Percentiles rank a stretch among this genome's conserved stretches.
Evolutionary conservation across 1,140 invertebrate species (phyloP).

Genomic region (Eulimnadia texana): DNA sequence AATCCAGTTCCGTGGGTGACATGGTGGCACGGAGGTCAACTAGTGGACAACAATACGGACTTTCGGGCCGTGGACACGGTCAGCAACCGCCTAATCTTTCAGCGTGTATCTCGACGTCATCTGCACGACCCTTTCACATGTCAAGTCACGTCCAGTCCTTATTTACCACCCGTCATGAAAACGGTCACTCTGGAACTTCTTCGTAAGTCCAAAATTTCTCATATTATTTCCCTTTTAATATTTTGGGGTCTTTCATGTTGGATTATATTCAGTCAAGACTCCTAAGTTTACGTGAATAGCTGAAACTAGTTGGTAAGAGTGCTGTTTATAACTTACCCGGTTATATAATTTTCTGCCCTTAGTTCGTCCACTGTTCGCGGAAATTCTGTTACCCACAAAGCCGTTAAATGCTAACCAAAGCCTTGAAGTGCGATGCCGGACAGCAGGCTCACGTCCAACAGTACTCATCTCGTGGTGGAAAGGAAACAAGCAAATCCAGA

Average conservation of each 20-base stretch:
- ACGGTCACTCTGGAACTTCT: conserved; percentile 12
- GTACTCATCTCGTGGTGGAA: conserved; percentile 61
- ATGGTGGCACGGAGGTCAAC: conserved; percentile 14
- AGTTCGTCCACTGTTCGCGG: conserved; percentile 5
- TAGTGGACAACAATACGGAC: conserved; percentile 14
- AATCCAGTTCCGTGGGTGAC: conserved; percentile 13
- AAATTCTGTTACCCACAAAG: conserved; percentile 24
- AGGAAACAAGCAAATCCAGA: conserved; percentile 49
- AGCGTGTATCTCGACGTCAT: conserved; percentile 4
- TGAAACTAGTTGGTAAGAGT: too few relatives aligned
- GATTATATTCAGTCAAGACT: too few relatives aligned
- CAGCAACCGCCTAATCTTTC: conserved; percentile 12
- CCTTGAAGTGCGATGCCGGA: conserved; percentile 65
- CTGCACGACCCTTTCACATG: conserved; percentile 16
- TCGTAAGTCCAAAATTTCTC: background rate
- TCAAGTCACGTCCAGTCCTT: conserved; percentile 13
- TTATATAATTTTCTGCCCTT: background rate
- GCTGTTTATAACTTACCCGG: too few relatives aligned
- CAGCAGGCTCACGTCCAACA: conserved; percentile 61
- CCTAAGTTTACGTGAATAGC: too few relatives aligned
- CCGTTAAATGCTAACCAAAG: conserved; percentile 62
- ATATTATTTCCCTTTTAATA: background rate
- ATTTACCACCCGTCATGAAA: conserved; percentile 12
- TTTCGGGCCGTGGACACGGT: conserved; percentile 6
- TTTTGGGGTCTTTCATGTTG: background rate